These are phyloP conservation scores for Enteromius radiatus DNA, from an alignment of 2,797 vertebrate species.

Conservation along the genomic window DNA sequence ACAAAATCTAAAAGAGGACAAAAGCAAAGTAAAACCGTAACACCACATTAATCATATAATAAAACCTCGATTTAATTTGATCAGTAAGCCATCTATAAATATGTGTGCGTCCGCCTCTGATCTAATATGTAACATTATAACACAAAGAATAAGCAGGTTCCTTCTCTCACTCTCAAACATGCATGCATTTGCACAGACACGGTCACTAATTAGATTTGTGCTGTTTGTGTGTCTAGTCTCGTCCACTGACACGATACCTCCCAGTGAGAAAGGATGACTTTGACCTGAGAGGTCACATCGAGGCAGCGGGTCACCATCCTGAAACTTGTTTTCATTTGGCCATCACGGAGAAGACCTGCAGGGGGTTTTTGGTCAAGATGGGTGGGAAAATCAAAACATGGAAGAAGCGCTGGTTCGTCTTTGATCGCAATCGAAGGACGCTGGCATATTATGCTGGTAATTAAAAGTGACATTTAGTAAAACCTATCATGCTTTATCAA, in stretches of 20 bases:
- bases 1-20: background rate
- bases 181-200: background rate
- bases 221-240: constrained; percentile 75
- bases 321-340: constrained; percentile 92
- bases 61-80: background rate
- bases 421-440: constrained; percentile 93
- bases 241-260: constrained; percentile 92
- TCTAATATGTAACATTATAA: background rate
- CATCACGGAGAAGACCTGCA: constrained; percentile 94
- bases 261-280: constrained; percentile 93
- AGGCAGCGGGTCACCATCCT: constrained; percentile 90
- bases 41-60: background rate
- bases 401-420: constrained; percentile 98
- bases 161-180: constrained; percentile 2
- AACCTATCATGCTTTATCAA: background rate
- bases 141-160: background rate
- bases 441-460: constrained; percentile 93
- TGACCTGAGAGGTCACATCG: constrained; percentile 89
- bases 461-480: constrained; percentile 6
- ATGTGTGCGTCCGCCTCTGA: background rate
- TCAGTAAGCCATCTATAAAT: background rate
- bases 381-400: constrained; percentile 98
- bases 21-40: background rate
- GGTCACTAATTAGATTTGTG: background rate
- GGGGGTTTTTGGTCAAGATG: constrained; percentile 95